Evolutionary conservation across 2,888 invertebrate genomes (phyloP).

Genomic region (Nephrotoma guestfalica): DNA sequence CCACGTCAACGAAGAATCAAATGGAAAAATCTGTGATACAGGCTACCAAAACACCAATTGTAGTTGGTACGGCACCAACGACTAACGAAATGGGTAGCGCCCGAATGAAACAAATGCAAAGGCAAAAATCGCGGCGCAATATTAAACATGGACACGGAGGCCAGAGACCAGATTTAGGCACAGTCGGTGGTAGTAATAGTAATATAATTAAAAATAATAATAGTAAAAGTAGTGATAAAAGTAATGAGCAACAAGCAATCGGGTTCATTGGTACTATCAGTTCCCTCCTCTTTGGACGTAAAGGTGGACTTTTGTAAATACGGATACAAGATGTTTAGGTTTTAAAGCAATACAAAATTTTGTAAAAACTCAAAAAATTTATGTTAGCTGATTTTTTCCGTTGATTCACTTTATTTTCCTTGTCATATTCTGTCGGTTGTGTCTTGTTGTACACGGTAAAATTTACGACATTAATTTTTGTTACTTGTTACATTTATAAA

Average conservation of each 20-base stretch:
- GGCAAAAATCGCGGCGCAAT: constrained; percentile 35
- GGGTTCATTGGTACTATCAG: constrained; percentile 60
- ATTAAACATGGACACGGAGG: constrained; percentile 36
- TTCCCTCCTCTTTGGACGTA: constrained; percentile 67
- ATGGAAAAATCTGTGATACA: constrained; percentile 19
- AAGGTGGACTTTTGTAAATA: constrained; percentile 61
- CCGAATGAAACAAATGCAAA: constrained; percentile 34
- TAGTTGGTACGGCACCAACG: not conserved
- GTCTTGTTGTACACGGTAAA: not conserved
- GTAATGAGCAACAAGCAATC: constrained; percentile 16
- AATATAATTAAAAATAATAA: constrained; percentile 20
- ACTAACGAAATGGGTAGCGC: constrained; percentile 29
- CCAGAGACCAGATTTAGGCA: constrained; percentile 45
- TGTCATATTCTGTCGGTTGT: not conserved
- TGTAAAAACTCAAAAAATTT: not conserved
- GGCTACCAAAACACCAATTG: constrained; percentile 17
- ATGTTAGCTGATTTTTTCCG: not conserved
- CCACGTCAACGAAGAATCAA: constrained; percentile 13
- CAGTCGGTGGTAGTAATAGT: constrained; percentile 30
- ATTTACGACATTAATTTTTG: not conserved
- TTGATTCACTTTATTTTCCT: not conserved
- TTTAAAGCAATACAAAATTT: not conserved
- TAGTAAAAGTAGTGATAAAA: constrained; percentile 22
- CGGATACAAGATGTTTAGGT: not conserved
- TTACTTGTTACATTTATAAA: not conserved